A percentile compares a stretch with the other conserved stretches of the same genome.
phyloP scores from a whole-genome alignment of 2,797 vertebrate species.

The Eospalax fontanierii region DNA sequence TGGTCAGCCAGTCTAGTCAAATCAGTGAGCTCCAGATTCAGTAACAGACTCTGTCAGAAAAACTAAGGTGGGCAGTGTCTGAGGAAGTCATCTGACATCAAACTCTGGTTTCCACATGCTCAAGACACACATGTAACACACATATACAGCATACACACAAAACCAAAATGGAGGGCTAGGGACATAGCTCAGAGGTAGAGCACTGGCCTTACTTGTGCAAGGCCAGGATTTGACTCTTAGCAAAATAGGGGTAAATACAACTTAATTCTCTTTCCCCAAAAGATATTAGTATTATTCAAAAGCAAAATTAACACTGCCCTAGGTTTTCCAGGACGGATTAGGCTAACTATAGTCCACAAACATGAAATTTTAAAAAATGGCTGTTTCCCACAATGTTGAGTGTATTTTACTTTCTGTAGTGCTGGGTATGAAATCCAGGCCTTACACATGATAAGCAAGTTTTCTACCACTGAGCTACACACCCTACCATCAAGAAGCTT shows the following conservation, averaged over 20 bases:
- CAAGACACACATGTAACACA: neutral
- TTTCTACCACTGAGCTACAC: neutral
- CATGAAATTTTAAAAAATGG: slow-evolving; percentile 25
- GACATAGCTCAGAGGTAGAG: neutral
- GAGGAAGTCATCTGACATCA: neutral
- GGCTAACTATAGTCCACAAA: neutral
- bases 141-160: neutral
- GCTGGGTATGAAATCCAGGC: neutral
- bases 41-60: neutral
- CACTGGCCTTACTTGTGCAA: neutral
- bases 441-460: neutral
- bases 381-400: slow-evolving; percentile 9
- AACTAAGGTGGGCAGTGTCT: neutral
- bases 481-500: neutral
- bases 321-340: neutral
- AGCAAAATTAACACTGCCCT: slow-evolving; percentile 47
- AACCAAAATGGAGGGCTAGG: neutral
- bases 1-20: neutral
- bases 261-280: slow-evolving; percentile 18
- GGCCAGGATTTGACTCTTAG: neutral
- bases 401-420: neutral
- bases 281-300: neutral
- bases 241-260: slow-evolving; percentile 15
- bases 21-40: neutral
- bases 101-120: neutral